These are phyloP conservation scores for Protula sp. DNA, from an alignment of 2,888 invertebrate species.

Conservation along the genomic window DNA sequence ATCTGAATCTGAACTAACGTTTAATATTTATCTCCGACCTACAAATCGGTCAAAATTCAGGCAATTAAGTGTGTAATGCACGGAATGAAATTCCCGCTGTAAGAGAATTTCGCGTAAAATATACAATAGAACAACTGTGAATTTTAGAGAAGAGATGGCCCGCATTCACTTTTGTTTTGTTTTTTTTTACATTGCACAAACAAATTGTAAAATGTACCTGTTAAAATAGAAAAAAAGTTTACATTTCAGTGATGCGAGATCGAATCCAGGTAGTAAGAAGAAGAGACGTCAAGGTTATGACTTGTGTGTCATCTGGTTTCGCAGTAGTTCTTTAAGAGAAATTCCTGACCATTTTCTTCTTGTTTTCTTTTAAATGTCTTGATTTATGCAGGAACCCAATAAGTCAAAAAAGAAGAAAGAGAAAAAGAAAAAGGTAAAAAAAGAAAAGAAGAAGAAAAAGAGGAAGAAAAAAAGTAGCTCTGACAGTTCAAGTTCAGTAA, in stretches of 20 bases:
- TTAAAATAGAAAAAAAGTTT: neutral
- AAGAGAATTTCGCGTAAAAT: neutral
- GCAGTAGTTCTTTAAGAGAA: too few species aligned
- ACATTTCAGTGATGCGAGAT: too few species aligned
- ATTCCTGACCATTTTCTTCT: too few species aligned
- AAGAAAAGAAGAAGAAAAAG: constrained; percentile 14
- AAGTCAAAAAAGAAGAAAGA: neutral
- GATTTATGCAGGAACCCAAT: constrained; percentile 1
- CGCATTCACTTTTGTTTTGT: neutral
- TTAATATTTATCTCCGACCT: too few species aligned
- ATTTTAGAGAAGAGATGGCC: neutral
- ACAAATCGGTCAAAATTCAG: too few species aligned
- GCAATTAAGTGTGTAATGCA: too few species aligned
- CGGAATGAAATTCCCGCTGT: neutral
- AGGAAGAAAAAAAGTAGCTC: constrained; percentile 37
- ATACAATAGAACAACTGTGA: too few species aligned
- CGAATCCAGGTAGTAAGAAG: too few species aligned
- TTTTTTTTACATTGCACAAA: neutral
- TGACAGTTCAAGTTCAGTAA: neutral
- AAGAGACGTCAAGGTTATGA: too few species aligned
- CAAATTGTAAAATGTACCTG: neutral
- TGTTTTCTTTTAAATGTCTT: too few species aligned
- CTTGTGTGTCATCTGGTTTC: too few species aligned
- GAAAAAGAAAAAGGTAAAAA: constrained; percentile 33
- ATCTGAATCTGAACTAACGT: too few species aligned